Evolutionary conservation across 53 echinoderm and acorn worm species (phyloP).

Genomic region (Glandiceps talaboti): DNA sequence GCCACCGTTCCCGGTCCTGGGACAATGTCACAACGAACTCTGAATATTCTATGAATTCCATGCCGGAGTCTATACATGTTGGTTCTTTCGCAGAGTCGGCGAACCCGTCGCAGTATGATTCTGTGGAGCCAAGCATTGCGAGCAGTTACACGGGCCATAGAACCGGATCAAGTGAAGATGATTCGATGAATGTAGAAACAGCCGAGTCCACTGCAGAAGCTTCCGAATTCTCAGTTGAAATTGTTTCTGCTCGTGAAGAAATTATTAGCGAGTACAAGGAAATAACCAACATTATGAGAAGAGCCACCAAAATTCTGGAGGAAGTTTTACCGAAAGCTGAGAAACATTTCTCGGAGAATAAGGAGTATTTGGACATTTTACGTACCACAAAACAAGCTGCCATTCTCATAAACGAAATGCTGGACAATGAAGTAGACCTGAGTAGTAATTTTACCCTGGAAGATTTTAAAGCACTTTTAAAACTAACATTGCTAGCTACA

Average conservation of each 20-base stretch:
- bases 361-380: background rate
- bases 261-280: background rate
- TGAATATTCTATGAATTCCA: background rate
- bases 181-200: background rate
- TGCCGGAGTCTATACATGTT: background rate
- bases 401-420: background rate
- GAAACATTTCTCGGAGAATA: background rate
- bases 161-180: background rate
- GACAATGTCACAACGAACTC: background rate
- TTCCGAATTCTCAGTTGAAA: background rate
- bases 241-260: background rate
- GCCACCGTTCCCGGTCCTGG: background rate
- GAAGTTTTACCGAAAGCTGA: background rate
- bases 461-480: background rate
- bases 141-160: background rate
- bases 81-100: background rate
- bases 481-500: background rate
- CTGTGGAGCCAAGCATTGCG: background rate
- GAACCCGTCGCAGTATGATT: background rate
- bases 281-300: background rate
- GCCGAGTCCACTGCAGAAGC: background rate
- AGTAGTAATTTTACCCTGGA: background rate
- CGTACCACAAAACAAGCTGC: background rate
- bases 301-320: background rate
- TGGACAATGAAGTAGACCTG: background rate